phyloP scores from a whole-genome alignment of 2,888 invertebrate species.

The Chironomus riparius region DNA sequence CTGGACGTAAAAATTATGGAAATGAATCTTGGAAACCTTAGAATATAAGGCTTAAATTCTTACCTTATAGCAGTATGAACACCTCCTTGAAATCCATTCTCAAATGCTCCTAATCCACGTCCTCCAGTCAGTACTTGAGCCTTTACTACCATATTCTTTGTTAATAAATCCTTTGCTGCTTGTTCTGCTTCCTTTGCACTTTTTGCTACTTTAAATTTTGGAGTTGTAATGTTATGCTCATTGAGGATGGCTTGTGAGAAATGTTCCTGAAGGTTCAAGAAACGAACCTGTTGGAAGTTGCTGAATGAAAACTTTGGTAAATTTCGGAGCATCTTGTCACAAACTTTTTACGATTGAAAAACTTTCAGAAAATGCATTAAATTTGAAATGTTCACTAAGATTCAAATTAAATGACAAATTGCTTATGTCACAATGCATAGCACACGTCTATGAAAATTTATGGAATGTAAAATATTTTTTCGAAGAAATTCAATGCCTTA shows the following conservation, averaged over 20 bases:
- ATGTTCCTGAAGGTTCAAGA: slow-evolving; percentile 5
- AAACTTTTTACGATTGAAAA: neutral
- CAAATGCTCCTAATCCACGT: slow-evolving; percentile 65
- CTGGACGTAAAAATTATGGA: slow-evolving; percentile 41
- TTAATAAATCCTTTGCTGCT: slow-evolving; percentile 59
- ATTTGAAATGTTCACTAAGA: neutral
- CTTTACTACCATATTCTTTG: slow-evolving; percentile 67
- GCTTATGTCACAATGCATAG: slow-evolving; percentile 9
- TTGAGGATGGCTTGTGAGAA: neutral
- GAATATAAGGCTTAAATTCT: too few relatives aligned
- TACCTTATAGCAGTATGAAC: slow-evolving; percentile 53
- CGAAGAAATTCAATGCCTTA: slow-evolving; percentile 14
- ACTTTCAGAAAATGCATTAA: neutral
- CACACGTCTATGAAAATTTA: neutral
- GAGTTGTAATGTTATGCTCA: slow-evolving; percentile 6
- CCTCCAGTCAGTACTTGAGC: slow-evolving; percentile 71
- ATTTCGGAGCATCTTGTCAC: neutral
- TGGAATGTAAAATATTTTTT: neutral
- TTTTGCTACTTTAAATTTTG: slow-evolving; percentile 69
- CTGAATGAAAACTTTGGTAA: neutral
- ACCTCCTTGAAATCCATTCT: slow-evolving; percentile 65
- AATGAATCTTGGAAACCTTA: too few relatives aligned
- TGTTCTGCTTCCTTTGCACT: slow-evolving; percentile 65
- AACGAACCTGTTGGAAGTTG: neutral
- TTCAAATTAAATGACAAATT: slow-evolving; percentile 5